These are phyloP conservation scores for Lepidiolamprologus cunningtoni DNA, from an alignment of 2,113 vertebrate species.

Conservation along the genomic window DNA sequence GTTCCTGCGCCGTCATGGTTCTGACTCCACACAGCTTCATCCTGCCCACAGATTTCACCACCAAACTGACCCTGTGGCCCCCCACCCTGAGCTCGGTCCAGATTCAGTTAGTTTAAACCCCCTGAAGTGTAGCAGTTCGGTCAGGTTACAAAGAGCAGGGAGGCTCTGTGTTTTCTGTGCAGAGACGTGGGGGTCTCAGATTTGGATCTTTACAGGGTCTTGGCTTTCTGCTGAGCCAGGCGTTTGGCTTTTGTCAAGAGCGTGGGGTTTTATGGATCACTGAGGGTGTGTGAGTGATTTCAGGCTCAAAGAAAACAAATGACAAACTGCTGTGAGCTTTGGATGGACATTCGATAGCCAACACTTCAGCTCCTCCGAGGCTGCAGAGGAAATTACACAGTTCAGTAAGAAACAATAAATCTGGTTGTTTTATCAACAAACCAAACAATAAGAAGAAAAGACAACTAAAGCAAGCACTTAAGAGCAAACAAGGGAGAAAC, in stretches of 20 bases:
- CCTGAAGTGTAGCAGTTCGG: background rate
- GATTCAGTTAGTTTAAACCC: constrained; percentile 8
- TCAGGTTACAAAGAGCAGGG: background rate
- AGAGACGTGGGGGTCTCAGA: background rate
- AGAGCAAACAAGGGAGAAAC: background rate
- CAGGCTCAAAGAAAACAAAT: constrained; percentile 4
- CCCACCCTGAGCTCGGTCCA: background rate
- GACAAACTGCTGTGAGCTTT: background rate
- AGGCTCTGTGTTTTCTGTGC: background rate
- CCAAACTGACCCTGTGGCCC: background rate
- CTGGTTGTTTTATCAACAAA: background rate
- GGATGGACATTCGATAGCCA: background rate
- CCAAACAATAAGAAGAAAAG: background rate
- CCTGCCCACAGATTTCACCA: background rate
- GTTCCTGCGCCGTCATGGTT: rapidly evolving
- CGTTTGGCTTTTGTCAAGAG: background rate
- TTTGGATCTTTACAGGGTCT: background rate
- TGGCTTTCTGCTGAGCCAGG: background rate
- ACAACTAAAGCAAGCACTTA: background rate
- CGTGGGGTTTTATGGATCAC: background rate
- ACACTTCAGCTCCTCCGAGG: background rate
- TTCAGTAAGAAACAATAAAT: background rate
- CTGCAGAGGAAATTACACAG: background rate
- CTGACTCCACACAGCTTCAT: background rate
- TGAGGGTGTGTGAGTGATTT: background rate